These are phyloP conservation scores for Pentalonia nigronervosa DNA, from an alignment of 1,140 invertebrate species.

Conservation along the genomic window DNA sequence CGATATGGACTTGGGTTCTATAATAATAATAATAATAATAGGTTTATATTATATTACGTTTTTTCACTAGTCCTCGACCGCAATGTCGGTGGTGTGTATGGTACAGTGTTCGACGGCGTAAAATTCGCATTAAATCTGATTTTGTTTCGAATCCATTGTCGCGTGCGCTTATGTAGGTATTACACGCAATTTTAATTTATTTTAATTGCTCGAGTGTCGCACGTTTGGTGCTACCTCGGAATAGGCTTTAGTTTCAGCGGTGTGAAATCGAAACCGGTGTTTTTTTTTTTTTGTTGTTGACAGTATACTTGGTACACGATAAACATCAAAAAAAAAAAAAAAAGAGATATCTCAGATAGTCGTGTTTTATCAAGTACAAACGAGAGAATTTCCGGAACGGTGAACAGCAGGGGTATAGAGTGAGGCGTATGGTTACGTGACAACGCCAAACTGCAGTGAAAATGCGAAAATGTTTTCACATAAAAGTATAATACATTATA, in stretches of 20 bases:
- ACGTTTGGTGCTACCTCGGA: background rate
- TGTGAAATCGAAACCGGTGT: background rate
- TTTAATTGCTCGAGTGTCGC: background rate
- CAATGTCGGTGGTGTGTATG: background rate
- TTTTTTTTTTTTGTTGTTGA: background rate
- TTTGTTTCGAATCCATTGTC: background rate
- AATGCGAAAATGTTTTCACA: background rate
- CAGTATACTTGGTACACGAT: background rate
- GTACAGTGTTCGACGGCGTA: background rate
- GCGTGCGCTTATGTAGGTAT: background rate
- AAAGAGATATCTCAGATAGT: background rate
- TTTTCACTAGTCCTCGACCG: background rate
- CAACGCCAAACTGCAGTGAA: background rate
- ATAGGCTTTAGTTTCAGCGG: background rate
- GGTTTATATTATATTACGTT: background rate
- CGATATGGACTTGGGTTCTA: background rate
- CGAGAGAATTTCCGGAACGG: background rate
- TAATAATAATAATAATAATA: background rate
- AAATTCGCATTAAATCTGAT: conserved; percentile 6
- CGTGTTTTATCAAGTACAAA: background rate
- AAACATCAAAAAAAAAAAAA: background rate
- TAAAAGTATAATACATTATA: background rate
- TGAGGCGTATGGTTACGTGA: background rate
- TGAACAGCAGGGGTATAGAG: background rate
- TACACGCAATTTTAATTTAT: conserved; percentile 13